Percentiles rank a stretch among this genome's conserved stretches.
Conservation (phyloP, 2,113 vertebrate genomes). For the Syngnathus typhle region DNA sequence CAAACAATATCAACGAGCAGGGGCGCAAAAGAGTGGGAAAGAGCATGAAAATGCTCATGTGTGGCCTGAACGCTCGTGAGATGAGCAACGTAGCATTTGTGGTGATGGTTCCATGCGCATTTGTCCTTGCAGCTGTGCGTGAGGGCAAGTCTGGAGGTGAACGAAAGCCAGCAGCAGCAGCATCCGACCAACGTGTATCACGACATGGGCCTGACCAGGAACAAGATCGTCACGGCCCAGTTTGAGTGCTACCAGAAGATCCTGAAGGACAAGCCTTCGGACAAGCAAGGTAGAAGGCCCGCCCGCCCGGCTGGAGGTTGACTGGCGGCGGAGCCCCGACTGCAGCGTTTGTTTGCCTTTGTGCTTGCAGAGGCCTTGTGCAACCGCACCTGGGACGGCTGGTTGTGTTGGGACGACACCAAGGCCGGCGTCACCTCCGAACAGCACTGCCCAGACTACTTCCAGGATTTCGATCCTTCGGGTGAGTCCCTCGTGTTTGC, state of each 20-base stretch:
- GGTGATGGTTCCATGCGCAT: too few species aligned
- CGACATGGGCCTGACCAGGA: conserved; percentile 75
- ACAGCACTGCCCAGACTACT: conserved; percentile 93
- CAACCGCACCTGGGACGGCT: conserved; percentile 95
- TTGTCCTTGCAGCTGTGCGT: conserved; percentile 61
- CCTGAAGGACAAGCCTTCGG: conserved; percentile 71
- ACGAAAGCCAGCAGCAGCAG: conserved; percentile 59
- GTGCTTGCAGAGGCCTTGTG: conserved; percentile 72
- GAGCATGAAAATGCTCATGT: too few species aligned
- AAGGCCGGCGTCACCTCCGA: conserved; percentile 73
- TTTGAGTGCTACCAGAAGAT: conserved; percentile 98
- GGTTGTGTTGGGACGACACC: conserved; percentile 93
- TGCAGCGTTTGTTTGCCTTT: not conserved
- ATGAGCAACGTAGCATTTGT: too few species aligned
- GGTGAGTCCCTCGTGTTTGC: conserved; percentile 62
- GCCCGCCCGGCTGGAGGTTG: too few species aligned
- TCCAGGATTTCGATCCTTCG: conserved; percentile 91
- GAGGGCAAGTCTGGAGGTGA: conserved; percentile 65
- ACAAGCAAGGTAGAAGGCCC: conserved; percentile 44
- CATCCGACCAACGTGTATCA: conserved; percentile 58
- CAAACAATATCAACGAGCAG: too few species aligned
- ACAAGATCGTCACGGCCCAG: conserved; percentile 93
- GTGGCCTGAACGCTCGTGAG: too few species aligned
- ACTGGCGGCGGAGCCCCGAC: too few species aligned
- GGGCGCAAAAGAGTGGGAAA: too few species aligned